Conservation (phyloP, 2,888 invertebrate species). For the Tridacna gigas region DNA sequence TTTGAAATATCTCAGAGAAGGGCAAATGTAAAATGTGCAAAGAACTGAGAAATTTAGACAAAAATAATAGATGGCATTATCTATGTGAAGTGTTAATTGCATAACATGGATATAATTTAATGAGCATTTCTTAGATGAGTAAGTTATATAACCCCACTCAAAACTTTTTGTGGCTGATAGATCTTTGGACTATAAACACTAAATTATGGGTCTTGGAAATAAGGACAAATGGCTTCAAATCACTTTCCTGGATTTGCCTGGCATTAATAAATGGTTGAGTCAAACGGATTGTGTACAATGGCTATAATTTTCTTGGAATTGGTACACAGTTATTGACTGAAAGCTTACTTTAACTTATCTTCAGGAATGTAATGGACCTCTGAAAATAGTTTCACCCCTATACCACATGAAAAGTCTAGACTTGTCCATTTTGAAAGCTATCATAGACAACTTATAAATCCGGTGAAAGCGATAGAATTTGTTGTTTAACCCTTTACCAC, state of each 20-base stretch:
- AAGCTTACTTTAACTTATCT: slow-evolving; percentile 6
- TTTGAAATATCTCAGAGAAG: too few species aligned
- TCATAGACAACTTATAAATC: too few species aligned
- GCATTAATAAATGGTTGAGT: slow-evolving; percentile 15
- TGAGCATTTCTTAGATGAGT: slow-evolving; percentile 18
- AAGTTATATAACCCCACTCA: slow-evolving; percentile 5
- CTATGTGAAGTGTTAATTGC: neutral
- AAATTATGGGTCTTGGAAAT: slow-evolving; percentile 20
- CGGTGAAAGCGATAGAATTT: too few species aligned
- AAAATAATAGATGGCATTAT: too few species aligned
- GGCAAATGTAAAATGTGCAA: too few species aligned
- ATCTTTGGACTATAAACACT: slow-evolving; percentile 13
- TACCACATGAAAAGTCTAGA: too few species aligned
- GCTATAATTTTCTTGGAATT: slow-evolving; percentile 1
- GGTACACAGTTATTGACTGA: too few species aligned
- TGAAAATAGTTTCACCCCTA: too few species aligned
- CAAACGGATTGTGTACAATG: slow-evolving; percentile 4
- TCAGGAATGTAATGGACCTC: slow-evolving; percentile 10
- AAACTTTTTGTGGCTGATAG: neutral
- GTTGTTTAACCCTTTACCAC: too few species aligned
- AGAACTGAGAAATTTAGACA: too few species aligned
- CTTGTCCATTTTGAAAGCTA: too few species aligned
- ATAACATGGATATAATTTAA: slow-evolving; percentile 6
- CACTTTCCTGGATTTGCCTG: slow-evolving; percentile 13
- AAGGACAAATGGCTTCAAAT: slow-evolving; percentile 17